Evolutionary conservation across 1,140 invertebrate species (phyloP), one percentile per base, ranked within the genome.

Genomic region (Rhagoletis pomonella): DNA sequence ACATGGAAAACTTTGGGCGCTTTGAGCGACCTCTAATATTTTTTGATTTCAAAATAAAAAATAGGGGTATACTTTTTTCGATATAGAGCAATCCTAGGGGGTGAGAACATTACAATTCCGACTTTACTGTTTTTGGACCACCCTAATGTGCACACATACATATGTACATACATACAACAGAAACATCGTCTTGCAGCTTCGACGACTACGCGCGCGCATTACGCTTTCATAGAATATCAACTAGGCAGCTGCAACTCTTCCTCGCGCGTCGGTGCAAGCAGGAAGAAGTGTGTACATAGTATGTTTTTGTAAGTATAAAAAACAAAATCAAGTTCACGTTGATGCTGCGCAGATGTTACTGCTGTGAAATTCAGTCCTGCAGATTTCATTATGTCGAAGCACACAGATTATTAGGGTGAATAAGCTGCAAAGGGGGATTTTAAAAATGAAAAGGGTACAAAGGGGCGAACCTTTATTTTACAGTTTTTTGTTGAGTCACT

Each of bases 301-400:
- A 39, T 77, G 73, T 47, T 3, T 55, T 44, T 55, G 47, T 77
- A 17, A 44, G 29, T 1, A 47, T 77, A 77, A 77, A 77, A 77
- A 77, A 50, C 73, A 3, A 47, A 77, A 19, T 77, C 12, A 77
- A 77, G 73, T 77, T 77, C 73, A 3, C 73, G 44, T 77, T 39
- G 73, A 77, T 77, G 73, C 47, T 77, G 73, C 44, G 73, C 73
- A 77, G 73, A 77, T 77, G 73, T 77, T 77, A 77, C 17, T n/a
- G 73, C 73, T 77, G 44, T 77, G 73, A 55, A 77, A 77, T 77
- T 17, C 47, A 39, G 73, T 77, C 17, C 44, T 44, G 17, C 47
- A 50, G 73, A 77, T 77, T 47, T 47, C 47, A 19, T 50, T 50
- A 19, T 50, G 17, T 14, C 6, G 39, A 77, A 77, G n/a, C 73